Base-by-base conservation (phyloP, 1,140 invertebrate genomes). In the Drosophila kepulauana region DNA sequence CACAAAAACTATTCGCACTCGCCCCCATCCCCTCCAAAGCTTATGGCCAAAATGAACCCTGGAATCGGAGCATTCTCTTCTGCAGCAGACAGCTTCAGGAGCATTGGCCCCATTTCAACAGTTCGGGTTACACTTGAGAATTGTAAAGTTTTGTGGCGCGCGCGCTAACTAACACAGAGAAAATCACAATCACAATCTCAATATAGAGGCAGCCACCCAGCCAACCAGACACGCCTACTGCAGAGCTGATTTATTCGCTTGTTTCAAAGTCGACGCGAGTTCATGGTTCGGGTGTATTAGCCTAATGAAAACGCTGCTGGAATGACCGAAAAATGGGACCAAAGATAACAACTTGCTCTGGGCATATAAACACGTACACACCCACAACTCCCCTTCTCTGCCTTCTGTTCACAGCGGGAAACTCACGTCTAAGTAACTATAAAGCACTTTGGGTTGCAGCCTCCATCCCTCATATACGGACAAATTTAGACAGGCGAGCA, bases 301-400 rank as follows among this genome's bases (percentile, higher is more conserved):
- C 38, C 67, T 84, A 84, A 84, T 84, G 81, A 85, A 84, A 84
- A 80, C 48, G 35, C 15, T 25, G 45, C 45, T 16, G 52, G 48
- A 56, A 66, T 62, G 38, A 20, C 71, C 49, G 30, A 56, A 61
- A 74, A 69, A 62, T 61, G 57, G 54, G 46, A 35, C 45, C 56
- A 62, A 43, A 71, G 77, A 73, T 77, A 69, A 66, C 61, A 79
- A 62, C 43, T 46, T 25, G 33, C 70, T 51, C 20, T 38, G 45
- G 69, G 54, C 76, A 73, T 59, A 68, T 66, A 74, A 80, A 80
- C 81, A 80, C 78, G 81, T 81, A 75, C 78, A 46, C 78, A 61
- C 33, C 28, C 41, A 28, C 25, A 25, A 38, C 30, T 1, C 13
- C 1, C 35, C 46, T n/a, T n/a, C 15, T 11, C 35, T 30, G 10